These are phyloP conservation scores for Hassar affinis DNA, from an alignment of 2,113 vertebrate genomes.

Conservation along the genomic window DNA sequence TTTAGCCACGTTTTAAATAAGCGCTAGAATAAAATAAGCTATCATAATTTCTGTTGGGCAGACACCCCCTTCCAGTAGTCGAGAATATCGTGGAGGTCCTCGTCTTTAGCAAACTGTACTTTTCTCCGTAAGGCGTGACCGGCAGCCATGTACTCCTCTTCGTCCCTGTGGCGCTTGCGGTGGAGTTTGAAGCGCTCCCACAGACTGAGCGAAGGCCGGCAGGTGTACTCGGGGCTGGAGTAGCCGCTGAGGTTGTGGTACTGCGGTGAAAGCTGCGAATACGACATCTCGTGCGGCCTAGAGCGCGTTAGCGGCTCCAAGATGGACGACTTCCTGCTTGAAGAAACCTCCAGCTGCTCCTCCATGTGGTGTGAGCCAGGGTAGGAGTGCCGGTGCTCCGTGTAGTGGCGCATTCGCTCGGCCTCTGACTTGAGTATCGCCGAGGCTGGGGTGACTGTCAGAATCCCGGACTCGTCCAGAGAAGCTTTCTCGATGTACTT, in stretches of 20 bases:
- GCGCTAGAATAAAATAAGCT: slow-evolving; percentile 51
- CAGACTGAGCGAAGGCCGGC: slow-evolving; percentile 86
- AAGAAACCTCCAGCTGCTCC: slow-evolving; percentile 67
- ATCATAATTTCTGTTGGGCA: slow-evolving; percentile 96
- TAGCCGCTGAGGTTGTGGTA: slow-evolving; percentile 93
- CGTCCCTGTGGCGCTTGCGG: slow-evolving; percentile 86
- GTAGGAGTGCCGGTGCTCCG: slow-evolving; percentile 93
- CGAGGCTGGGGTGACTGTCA: slow-evolving; percentile 85
- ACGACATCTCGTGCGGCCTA: slow-evolving; percentile 87
- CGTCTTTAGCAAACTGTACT: slow-evolving; percentile 98
- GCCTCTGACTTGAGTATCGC: slow-evolving; percentile 88
- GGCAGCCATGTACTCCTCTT: slow-evolving; percentile 89
- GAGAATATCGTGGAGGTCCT: slow-evolving; percentile 98
- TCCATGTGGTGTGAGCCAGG: slow-evolving; percentile 75
- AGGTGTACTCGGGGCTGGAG: slow-evolving; percentile 89
- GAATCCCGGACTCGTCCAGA: slow-evolving; percentile 73
- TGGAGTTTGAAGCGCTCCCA: slow-evolving; percentile 95
- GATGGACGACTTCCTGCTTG: slow-evolving; percentile 82
- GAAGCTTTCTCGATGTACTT: slow-evolving; percentile 90
- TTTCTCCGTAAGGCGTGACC: slow-evolving; percentile 94
- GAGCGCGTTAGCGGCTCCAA: slow-evolving; percentile 89
- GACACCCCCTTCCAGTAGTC: slow-evolving; percentile 99
- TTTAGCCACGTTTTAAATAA: slow-evolving; percentile 16
- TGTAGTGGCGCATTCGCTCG: slow-evolving; percentile 88
- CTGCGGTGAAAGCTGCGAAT: slow-evolving; percentile 91